Conservation (phyloP, 2,113 vertebrate genomes). For the Periophthalmodon schlosseri region DNA sequence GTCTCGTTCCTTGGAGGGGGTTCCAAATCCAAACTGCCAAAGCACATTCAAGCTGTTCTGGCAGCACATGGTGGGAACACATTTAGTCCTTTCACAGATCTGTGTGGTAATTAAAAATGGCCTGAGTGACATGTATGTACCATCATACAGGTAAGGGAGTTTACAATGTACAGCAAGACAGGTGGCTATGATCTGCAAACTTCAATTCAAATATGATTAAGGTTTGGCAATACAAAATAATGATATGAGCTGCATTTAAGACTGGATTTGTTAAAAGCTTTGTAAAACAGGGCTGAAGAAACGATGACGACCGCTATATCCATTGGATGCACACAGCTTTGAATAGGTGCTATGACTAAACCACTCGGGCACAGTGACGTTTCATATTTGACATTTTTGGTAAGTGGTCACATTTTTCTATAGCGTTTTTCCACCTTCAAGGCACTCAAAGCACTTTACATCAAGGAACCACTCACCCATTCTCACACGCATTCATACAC, state of each 20-base stretch:
- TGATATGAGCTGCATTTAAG: background rate
- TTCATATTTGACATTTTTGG: no score
- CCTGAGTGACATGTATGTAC: conserved; percentile 1
- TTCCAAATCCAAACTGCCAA: background rate
- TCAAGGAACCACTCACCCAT: no score
- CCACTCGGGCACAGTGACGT: no score
- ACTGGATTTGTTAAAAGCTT: background rate
- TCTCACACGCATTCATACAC: no score
- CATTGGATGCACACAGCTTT: no score
- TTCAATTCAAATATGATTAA: background rate
- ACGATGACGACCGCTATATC: no score
- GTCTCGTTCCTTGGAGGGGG: background rate
- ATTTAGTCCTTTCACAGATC: background rate
- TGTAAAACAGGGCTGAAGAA: background rate
- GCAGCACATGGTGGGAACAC: conserved; percentile 6
- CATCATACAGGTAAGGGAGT: background rate
- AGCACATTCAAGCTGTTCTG: conserved; percentile 13
- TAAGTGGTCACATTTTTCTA: no score
- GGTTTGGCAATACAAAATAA: background rate
- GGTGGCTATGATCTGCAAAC: background rate
- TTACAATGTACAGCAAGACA: background rate
- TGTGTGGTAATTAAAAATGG: conserved; percentile 1
- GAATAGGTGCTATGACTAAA: no score
- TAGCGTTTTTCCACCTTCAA: no score
- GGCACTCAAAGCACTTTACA: no score